These are phyloP conservation scores for Sinodicranocentrus sp. DNA, from an alignment of 2,888 invertebrate genomes.

Conservation along the genomic window DNA sequence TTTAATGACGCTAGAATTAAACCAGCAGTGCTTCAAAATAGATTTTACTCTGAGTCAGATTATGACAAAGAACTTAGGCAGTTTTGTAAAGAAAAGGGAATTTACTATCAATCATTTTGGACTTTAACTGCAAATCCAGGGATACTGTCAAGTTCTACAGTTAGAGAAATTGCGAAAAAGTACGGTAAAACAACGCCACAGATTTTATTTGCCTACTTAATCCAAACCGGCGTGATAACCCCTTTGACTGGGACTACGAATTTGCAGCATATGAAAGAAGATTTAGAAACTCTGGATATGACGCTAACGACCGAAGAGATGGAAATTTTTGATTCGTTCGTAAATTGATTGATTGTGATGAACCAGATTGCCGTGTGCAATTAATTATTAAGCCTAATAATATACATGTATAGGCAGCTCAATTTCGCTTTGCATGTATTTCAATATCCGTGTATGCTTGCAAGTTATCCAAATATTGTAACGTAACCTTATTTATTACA, in stretches of 20 bases:
- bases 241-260: constrained; percentile 69
- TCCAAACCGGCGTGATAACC: constrained; percentile 65
- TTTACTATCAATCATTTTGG: constrained; percentile 71
- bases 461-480: too few species aligned
- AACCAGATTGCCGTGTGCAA: too few species aligned
- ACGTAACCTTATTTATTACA: too few species aligned
- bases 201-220: constrained; percentile 69
- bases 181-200: constrained; percentile 43
- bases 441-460: too few species aligned
- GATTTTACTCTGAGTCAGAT: constrained; percentile 59
- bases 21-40: constrained; percentile 70
- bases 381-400: too few species aligned
- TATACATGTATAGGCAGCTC: too few species aligned
- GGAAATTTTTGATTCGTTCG: constrained; percentile 57
- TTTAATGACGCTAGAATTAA: constrained; percentile 66
- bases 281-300: constrained; percentile 59
- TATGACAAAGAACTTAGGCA: constrained; percentile 63
- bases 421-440: too few species aligned
- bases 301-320: constrained; percentile 47
- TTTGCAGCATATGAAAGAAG: constrained; percentile 68
- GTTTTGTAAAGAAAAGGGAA: constrained; percentile 69
- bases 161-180: constrained; percentile 45
- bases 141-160: constrained; percentile 40
- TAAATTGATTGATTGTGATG: constrained; percentile 17
- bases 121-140: constrained; percentile 68